These are phyloP conservation scores for Cepaea nemoralis DNA, from an alignment of 1,140 invertebrate species.

Conservation along the genomic window DNA sequence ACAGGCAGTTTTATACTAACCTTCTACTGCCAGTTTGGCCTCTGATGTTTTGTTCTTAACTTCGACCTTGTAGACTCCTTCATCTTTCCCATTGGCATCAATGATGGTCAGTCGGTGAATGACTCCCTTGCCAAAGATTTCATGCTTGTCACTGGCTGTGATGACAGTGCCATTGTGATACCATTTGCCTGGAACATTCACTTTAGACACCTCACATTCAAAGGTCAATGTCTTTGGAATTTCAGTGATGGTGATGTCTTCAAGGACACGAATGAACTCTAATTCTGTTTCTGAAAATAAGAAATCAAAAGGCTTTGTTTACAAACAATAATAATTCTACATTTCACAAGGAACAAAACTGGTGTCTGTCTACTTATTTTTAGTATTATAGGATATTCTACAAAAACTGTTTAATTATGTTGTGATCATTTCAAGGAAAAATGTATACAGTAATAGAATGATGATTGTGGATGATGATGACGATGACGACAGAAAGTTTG, in stretches of 20 bases:
- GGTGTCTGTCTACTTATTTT: too few relatives aligned
- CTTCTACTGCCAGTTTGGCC: conserved; percentile 64
- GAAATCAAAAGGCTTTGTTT: background rate
- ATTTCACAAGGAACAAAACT: too few relatives aligned
- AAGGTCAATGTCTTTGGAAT: conserved; percentile 66
- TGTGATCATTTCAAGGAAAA: too few relatives aligned
- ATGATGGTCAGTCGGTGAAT: conserved; percentile 62
- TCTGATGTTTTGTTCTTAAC: conserved; percentile 61
- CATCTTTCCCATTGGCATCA: conserved; percentile 63
- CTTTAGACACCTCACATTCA: conserved; percentile 68
- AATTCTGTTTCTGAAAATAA: conserved; percentile 60
- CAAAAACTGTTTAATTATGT: too few relatives aligned
- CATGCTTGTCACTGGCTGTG: conserved; percentile 61
- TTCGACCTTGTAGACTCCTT: conserved; percentile 64
- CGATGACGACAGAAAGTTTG: too few relatives aligned
- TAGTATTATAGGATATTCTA: too few relatives aligned
- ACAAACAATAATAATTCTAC: too few relatives aligned
- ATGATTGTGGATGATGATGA: too few relatives aligned
- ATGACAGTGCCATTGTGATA: conserved; percentile 59
- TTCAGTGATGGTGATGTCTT: conserved; percentile 63
- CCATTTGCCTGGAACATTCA: conserved; percentile 64
- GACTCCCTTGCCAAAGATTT: conserved; percentile 61
- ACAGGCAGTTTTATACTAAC: conserved; percentile 40
- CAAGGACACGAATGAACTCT: conserved; percentile 63
- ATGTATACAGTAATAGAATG: too few relatives aligned